These are phyloP conservation scores for Indri indri DNA, from an alignment of 2,113 vertebrate genomes.

Conservation along the genomic window DNA sequence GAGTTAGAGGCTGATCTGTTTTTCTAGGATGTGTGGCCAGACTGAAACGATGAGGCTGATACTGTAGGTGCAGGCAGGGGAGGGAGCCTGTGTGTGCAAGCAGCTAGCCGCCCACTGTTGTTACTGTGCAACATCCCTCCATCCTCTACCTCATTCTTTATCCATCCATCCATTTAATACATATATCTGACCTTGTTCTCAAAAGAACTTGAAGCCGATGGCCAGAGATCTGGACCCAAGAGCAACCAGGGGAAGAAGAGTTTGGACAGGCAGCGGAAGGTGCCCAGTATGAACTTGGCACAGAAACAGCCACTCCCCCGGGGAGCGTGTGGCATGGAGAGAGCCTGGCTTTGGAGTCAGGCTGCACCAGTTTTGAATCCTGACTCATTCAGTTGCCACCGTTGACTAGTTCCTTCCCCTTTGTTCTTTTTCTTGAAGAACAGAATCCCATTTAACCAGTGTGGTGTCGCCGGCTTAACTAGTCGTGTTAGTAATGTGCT, in stretches of 20 bases:
- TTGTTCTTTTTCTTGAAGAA: background rate
- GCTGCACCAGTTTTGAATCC: background rate
- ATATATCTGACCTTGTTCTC: background rate
- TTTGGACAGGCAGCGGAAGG: background rate
- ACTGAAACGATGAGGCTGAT: background rate
- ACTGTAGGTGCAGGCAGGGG: background rate
- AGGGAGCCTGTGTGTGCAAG: fast-evolving
- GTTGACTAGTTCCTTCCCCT: background rate
- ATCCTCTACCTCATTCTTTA: fast-evolving
- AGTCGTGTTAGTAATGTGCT: background rate
- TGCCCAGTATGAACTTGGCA: too few relatives aligned
- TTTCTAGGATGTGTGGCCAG: background rate
- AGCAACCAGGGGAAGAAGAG: background rate
- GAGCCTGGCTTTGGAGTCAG: background rate
- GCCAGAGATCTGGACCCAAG: background rate
- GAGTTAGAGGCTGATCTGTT: too few relatives aligned
- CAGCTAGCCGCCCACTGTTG: fast-evolving
- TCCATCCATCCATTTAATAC: too few relatives aligned
- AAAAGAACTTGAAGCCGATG: background rate
- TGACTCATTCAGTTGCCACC: too few relatives aligned
- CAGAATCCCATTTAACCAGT: background rate
- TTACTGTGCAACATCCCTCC: background rate
- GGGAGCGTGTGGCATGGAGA: background rate
- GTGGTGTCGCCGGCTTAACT: background rate
- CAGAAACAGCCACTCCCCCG: background rate